Conservation (phyloP, 2,888 invertebrate genomes). For the Drosophila kokeensis region DNA sequence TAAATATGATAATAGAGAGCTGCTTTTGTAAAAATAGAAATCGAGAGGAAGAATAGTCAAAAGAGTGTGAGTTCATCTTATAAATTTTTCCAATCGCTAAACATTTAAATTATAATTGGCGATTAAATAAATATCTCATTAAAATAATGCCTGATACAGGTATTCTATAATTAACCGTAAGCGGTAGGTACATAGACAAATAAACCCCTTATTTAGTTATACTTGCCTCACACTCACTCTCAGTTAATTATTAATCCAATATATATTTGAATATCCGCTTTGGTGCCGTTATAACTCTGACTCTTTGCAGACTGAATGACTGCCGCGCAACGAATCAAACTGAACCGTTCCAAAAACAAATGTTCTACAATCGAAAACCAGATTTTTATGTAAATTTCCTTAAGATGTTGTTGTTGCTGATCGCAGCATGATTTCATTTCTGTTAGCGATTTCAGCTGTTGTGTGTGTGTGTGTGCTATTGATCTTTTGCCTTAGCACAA, state of each 20-base stretch:
- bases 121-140: neutral
- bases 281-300: slow-evolving; percentile 30
- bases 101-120: neutral
- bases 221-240: slow-evolving; percentile 60
- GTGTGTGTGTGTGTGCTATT: slow-evolving; percentile 53
- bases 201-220: neutral
- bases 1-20: neutral
- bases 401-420: slow-evolving; percentile 23
- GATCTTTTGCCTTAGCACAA: slow-evolving; percentile 66
- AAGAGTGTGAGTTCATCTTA: neutral
- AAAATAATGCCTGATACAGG: no score
- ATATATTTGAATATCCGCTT: slow-evolving; percentile 43
- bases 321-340: slow-evolving; percentile 24
- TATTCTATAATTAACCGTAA: neutral
- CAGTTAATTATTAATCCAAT: slow-evolving; percentile 29
- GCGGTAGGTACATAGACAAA: neutral
- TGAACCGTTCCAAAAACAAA: slow-evolving; percentile 24
- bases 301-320: slow-evolving; percentile 30
- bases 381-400: slow-evolving; percentile 74
- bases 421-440: slow-evolving; percentile 66
- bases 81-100: neutral
- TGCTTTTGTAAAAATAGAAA: neutral
- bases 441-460: slow-evolving; percentile 33
- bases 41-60: neutral
- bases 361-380: slow-evolving; percentile 62